phyloP scores from a whole-genome alignment of 2,888 invertebrate genomes.

The Nebria brevicollis region DNA sequence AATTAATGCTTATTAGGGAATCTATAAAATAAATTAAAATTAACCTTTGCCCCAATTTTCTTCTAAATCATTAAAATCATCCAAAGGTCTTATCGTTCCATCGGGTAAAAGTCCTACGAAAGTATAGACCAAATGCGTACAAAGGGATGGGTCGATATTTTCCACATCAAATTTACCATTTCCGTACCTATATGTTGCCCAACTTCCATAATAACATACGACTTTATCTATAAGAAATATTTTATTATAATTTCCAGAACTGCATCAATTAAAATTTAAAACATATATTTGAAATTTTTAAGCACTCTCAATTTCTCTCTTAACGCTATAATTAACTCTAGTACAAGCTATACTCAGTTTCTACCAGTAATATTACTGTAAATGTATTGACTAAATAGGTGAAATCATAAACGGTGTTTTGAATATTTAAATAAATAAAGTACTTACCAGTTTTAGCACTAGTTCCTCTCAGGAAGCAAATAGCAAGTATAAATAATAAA shows the following conservation, averaged over 20 bases:
- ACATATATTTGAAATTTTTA: not conserved
- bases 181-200: constrained; percentile 76
- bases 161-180: constrained; percentile 74
- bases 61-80: constrained; percentile 71
- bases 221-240: constrained; percentile 66
- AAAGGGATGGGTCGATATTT: constrained; percentile 73
- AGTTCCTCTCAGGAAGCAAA: constrained; percentile 12
- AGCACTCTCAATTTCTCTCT: too few relatives aligned
- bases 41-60: constrained; percentile 56
- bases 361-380: not conserved
- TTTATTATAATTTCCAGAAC: not conserved
- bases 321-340: not conserved
- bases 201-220: constrained; percentile 81
- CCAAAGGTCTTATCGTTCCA: constrained; percentile 68
- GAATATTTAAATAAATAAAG: not conserved
- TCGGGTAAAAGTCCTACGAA: constrained; percentile 73
- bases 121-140: constrained; percentile 80
- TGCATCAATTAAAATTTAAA: too few relatives aligned
- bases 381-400: not conserved
- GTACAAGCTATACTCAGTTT: not conserved
- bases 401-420: too few relatives aligned
- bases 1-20: constrained; percentile 5
- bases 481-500: constrained; percentile 17
- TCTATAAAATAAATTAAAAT: not conserved
- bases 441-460: constrained; percentile 27